Evolutionary conservation across 2,888 invertebrate species (phyloP), one percentile per base, ranked within the genome.

Genomic region (Proisotoma minuta): DNA sequence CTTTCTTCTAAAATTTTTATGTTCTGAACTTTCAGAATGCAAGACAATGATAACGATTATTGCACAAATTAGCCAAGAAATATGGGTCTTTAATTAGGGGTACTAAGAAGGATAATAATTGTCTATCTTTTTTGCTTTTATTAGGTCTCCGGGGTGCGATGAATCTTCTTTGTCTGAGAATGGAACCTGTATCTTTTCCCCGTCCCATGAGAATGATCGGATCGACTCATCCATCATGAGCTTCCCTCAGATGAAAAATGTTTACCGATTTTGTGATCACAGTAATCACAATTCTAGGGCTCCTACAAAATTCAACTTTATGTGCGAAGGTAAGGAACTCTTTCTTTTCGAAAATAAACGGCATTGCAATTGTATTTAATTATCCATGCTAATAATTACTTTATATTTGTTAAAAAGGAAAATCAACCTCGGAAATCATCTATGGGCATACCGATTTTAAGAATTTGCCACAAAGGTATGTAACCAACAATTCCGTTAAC

Each of bases 271-370:
- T 75, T 86, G 86, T 75, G 84, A 85, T 73, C 81, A 82, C 39
- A 79, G 79, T 22, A 83, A 79, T 28, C 85, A 85, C 77, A 83
- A 85, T 74, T 77, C 79, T 2, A 81, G 82, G 66, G 83, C 85
- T 0, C 85, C 85, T 0, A 85, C 85, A 22, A 84, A 84, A 76
- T 85, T 85, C 66, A 86, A 86, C 76, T 79, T 82, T 23, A 77
- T 85, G 15, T 85, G 85, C 75, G 79, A 82, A 59, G 78, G 84
- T 18, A n/a, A n/a, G n/a, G n/a, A n/a, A n/a, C n/a, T n/a, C n/a
- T n/a, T n/a, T n/a, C n/a, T n/a, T n/a, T n/a, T n/a, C n/a, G n/a
- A n/a, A n/a, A n/a, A n/a, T n/a, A n/a, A n/a, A n/a, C n/a, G n/a
- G n/a, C n/a, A n/a, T n/a, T n/a, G n/a, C n/a, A n/a, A n/a, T n/a